Evolutionary conservation across 2,888 invertebrate genomes (phyloP), one percentile per base, ranked within the genome.

Genomic region (Cephus nigrinus): DNA sequence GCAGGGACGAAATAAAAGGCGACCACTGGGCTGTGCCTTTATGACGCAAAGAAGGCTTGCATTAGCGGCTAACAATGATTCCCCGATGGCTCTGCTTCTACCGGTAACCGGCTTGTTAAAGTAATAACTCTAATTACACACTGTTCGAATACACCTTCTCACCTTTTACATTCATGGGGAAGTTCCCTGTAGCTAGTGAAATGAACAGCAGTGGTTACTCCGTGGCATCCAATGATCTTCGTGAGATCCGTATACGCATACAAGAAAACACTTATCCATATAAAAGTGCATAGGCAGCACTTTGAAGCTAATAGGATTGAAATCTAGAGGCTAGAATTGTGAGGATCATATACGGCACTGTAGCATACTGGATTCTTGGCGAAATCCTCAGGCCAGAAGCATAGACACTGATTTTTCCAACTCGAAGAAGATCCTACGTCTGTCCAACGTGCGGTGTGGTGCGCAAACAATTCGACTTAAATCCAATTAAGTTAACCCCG

Each of bases 401-500:
- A 23, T 0, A 23, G 23, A 55, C 55, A 23, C 23, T 55, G 55
- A 55, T 23, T 55, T 4, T 23, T 55, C 55, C 23, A 23, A 35
- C 71, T 32, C 3, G 32, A 68, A 15, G 69, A 32, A 73, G 68
- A 68, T 79, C 33, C 34, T 75, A 76, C 31, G 55, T 30, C 33
- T 15, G 35, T 76, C 73, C 34, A 33, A 78, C 71, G 79, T 68
- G 81, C 78, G 79, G 79, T 80, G 80, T 80, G 82, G 80, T 83
- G 79, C 81, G 82, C 86, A 86, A 89, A 89, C 87, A 89, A 87
- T 90, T 88, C 86, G 86, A 86, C 86, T 88, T 86, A 86, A 90
- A 90, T 90, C 89, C 89, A 91, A 90, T 90, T 89, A 91, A 90
- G 84, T 88, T 86, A 86, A 89, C 82, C 84, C 86, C 83, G 79